These are phyloP conservation scores for Drosophila macrospina DNA, from an alignment of 2,888 invertebrate genomes.

Conservation along the genomic window DNA sequence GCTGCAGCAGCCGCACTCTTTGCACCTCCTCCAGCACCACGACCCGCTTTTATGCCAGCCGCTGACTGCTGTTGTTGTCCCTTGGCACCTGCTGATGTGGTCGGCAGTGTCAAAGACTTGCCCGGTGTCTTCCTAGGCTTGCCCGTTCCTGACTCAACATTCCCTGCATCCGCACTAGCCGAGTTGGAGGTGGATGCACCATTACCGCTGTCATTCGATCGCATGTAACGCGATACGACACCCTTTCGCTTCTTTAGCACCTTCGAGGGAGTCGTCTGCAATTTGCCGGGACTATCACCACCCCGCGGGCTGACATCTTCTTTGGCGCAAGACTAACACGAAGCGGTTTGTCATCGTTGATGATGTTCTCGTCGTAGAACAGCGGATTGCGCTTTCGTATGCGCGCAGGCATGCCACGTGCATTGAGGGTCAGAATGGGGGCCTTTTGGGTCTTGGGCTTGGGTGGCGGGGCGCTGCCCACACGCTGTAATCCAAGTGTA, in stretches of 20 bases:
- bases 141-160: slow-evolving; percentile 16
- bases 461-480: slow-evolving; percentile 91
- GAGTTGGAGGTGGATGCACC: slow-evolving; percentile 32
- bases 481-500: slow-evolving; percentile 92
- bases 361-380: slow-evolving; percentile 95
- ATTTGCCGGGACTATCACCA: slow-evolving; percentile 47
- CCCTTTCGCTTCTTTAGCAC: slow-evolving; percentile 86
- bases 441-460: slow-evolving; percentile 88
- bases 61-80: slow-evolving; percentile 19
- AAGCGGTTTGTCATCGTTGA: slow-evolving; percentile 92
- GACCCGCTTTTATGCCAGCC: slow-evolving; percentile 10
- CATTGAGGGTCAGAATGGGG: slow-evolving; percentile 92
- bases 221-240: slow-evolving; percentile 85
- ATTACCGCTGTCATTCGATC: slow-evolving; percentile 69
- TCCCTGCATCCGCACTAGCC: slow-evolving; percentile 20
- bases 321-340: slow-evolving; percentile 86
- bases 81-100: slow-evolving; percentile 4
- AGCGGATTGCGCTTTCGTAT: slow-evolving; percentile 95
- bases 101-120: slow-evolving; percentile 35
- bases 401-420: slow-evolving; percentile 95
- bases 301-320: slow-evolving; percentile 59
- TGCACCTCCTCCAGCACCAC: slow-evolving; percentile 6
- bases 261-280: slow-evolving; percentile 85
- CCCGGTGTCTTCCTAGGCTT: slow-evolving; percentile 26
- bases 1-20: slow-evolving; percentile 36